Evolutionary conservation across 2,113 vertebrate genomes (phyloP).

Genomic region (Stegastes partitus): DNA sequence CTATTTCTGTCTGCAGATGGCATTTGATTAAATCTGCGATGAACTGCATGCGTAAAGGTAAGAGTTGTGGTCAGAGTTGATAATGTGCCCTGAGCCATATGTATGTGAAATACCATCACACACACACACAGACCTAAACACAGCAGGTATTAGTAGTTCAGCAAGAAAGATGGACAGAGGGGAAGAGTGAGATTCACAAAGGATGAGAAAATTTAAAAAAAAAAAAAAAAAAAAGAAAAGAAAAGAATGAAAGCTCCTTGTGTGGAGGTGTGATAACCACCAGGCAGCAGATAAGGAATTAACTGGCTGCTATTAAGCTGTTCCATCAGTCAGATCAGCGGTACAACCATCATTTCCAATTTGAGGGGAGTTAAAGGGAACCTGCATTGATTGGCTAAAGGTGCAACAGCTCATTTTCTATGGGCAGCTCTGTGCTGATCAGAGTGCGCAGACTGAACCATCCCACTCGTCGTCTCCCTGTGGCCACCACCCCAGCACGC

Average conservation of each 20-base stretch:
- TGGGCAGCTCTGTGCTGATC: constrained; percentile 5
- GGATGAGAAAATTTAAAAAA: constrained; percentile 37
- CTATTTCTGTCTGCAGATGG: not conserved
- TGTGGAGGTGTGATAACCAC: constrained; percentile 64
- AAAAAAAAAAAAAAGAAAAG: constrained; percentile 33
- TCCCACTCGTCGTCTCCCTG: constrained; percentile 39
- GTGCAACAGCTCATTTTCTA: constrained; percentile 56
- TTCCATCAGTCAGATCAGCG: constrained; percentile 38
- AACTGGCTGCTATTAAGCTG: constrained; percentile 54
- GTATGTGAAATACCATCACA: constrained; percentile 35
- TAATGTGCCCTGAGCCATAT: constrained; percentile 41
- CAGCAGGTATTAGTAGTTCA: constrained; percentile 32
- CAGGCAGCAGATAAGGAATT: constrained; percentile 61
- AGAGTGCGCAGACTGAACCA: constrained; percentile 35
- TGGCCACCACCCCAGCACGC: constrained; percentile 65
- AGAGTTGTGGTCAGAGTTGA: constrained; percentile 33
- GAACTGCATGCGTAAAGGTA: constrained; percentile 10
- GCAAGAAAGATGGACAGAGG: constrained; percentile 4
- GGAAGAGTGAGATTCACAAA: constrained; percentile 15
- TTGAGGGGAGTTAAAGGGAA: constrained; percentile 53
- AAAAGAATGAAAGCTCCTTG: constrained; percentile 40
- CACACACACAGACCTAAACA: constrained; percentile 47
- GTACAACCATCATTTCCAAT: constrained; percentile 53
- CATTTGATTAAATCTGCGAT: constrained; percentile 16
- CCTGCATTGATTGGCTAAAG: constrained; percentile 56